phyloP scores from a whole-genome alignment of 2,113 vertebrate genomes.

The Macaca nemestrina region DNA sequence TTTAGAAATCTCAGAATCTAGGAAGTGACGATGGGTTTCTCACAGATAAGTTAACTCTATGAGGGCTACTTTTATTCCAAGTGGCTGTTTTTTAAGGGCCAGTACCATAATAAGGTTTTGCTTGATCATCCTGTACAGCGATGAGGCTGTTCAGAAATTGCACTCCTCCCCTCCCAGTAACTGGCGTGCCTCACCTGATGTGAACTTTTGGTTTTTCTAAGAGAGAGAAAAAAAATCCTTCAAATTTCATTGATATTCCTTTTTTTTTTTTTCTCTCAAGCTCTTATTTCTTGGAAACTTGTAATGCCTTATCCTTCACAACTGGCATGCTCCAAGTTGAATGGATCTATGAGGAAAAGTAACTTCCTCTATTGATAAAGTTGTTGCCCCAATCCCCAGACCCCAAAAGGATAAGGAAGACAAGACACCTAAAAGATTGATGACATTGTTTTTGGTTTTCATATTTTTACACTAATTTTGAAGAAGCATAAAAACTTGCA shows the following conservation, averaged over 20 bases:
- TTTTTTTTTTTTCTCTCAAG: not conserved
- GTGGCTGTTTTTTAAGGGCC: not conserved
- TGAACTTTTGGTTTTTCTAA: not conserved
- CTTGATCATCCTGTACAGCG: not conserved
- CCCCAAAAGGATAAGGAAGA: not conserved
- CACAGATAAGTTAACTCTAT: not conserved
- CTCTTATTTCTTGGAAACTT: not conserved
- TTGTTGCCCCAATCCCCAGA: not conserved
- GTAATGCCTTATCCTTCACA: not conserved
- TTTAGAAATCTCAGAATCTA: not conserved
- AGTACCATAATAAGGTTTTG: not conserved
- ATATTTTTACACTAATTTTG: not conserved
- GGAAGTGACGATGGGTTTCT: not conserved
- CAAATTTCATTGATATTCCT: not conserved
- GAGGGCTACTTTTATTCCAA: not conserved
- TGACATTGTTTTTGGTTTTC: not conserved
- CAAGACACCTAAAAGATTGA: not conserved
- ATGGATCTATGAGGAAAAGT: not conserved
- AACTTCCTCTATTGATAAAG: not conserved
- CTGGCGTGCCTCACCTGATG: not conserved
- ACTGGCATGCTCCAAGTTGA: not conserved
- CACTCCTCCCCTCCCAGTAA: rapidly evolving
- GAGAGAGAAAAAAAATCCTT: not conserved
- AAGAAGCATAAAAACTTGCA: not conserved
- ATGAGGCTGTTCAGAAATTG: not conserved